Conservation (phyloP, 1,140 invertebrate genomes). For the Heliconius nattereri region DNA sequence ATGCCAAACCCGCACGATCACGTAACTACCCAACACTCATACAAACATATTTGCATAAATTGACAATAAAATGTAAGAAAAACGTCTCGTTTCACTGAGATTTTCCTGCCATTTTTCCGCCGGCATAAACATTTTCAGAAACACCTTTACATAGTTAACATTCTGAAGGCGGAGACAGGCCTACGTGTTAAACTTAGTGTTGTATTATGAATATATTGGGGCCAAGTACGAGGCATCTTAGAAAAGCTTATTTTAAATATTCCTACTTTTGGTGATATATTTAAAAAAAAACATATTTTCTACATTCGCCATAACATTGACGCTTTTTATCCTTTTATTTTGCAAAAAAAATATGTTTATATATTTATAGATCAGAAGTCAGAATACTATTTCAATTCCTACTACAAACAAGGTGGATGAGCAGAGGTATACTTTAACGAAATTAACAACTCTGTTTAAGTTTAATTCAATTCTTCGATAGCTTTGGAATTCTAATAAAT, state of each 20-base stretch:
- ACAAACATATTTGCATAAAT: slow-evolving; percentile 69
- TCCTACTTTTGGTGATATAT: not conserved
- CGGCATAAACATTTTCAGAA: slow-evolving; percentile 69
- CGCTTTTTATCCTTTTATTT: not conserved
- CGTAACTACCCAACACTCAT: slow-evolving; percentile 48
- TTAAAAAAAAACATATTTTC: not conserved
- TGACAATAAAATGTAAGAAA: slow-evolving; percentile 68
- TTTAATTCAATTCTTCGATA: not conserved
- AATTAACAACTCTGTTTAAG: not conserved
- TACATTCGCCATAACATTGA: not conserved
- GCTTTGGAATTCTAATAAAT: not conserved
- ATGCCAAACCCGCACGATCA: slow-evolving; percentile 45
- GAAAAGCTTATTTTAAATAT: slow-evolving; percentile 7
- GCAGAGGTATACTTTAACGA: not conserved
- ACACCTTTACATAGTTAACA: slow-evolving; percentile 74
- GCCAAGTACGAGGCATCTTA: slow-evolving; percentile 37
- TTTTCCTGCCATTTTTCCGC: slow-evolving; percentile 61
- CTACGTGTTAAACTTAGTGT: slow-evolving; percentile 76
- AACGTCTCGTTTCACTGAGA: slow-evolving; percentile 52
- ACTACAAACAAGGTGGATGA: too few species aligned
- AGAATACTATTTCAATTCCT: too few species aligned
- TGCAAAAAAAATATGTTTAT: not conserved
- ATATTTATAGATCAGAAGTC: not conserved
- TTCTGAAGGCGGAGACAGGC: slow-evolving; percentile 59
- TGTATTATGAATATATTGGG: slow-evolving; percentile 62